Percentiles rank a stretch among this genome's conserved stretches.
Evolutionary conservation across 2,797 vertebrate genomes (phyloP).

Genomic region (Melanotaenia nigrans): DNA sequence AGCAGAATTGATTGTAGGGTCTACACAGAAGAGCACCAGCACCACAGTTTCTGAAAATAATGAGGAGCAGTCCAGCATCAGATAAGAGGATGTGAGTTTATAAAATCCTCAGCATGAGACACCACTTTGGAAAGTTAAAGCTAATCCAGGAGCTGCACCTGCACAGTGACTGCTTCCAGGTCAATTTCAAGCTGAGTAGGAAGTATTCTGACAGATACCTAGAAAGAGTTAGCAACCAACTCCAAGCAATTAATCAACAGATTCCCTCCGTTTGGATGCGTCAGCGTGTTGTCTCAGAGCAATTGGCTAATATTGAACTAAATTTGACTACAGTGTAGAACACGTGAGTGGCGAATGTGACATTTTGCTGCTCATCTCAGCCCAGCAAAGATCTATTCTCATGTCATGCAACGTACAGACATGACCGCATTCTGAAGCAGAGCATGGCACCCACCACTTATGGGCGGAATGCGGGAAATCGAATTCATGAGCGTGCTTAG

Average conservation of each 20-base stretch:
- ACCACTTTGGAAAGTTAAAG: neutral
- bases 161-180: neutral
- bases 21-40: too few species aligned
- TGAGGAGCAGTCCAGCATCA: neutral
- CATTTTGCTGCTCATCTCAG: neutral
- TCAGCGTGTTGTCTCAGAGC: neutral
- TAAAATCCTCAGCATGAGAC: neutral
- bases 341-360: neutral
- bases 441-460: too few species aligned
- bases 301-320: too few species aligned
- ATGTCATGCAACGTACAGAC: neutral
- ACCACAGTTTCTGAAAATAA: neutral
- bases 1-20: too few species aligned
- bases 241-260: neutral
- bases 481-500: too few species aligned
- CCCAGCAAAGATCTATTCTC: neutral
- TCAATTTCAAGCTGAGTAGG: neutral
- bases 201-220: too few species aligned
- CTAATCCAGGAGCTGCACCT: neutral
- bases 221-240: too few species aligned
- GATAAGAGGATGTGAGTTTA: neutral
- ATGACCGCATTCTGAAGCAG: neutral
- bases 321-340: too few species aligned
- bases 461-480: too few species aligned
- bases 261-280: neutral